These are phyloP conservation scores for Siniperca undulata DNA, from an alignment of 2,797 vertebrate species.

Conservation along the genomic window DNA sequence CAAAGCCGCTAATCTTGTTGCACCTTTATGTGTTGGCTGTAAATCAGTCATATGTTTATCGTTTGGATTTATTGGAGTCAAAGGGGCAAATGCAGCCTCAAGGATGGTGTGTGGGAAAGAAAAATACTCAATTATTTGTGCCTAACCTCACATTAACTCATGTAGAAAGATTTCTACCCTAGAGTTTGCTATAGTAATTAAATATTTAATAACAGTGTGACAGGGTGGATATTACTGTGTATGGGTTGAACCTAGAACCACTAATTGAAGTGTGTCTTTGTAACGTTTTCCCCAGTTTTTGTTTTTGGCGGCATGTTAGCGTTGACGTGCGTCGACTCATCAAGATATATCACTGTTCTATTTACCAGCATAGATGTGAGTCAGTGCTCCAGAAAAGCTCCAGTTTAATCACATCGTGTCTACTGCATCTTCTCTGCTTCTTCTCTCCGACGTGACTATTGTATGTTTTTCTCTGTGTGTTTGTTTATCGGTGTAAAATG, in stretches of 20 bases:
- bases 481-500: background rate
- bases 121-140: background rate
- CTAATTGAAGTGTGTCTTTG: background rate
- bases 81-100: conserved; percentile 34
- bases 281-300: background rate
- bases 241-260: background rate
- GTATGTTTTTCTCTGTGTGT: background rate
- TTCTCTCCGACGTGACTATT: background rate
- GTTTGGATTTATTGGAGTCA: conserved; percentile 54
- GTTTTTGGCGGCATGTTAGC: background rate
- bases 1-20: conserved; percentile 33
- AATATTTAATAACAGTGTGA: conserved; percentile 3
- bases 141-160: background rate
- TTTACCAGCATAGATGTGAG: background rate
- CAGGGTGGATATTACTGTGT: background rate
- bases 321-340: background rate
- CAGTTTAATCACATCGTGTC: background rate
- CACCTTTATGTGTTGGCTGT: conserved; percentile 35
- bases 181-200: background rate
- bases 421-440: background rate
- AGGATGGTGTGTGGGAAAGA: conserved; percentile 38
- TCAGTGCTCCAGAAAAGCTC: background rate
- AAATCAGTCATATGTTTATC: conserved; percentile 51
- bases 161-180: background rate
- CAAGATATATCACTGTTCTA: background rate